Percentiles rank a stretch among this genome's conserved stretches.
Evolutionary conservation across 1,140 invertebrate species (phyloP).

Genomic region (Bombyx mandarina): DNA sequence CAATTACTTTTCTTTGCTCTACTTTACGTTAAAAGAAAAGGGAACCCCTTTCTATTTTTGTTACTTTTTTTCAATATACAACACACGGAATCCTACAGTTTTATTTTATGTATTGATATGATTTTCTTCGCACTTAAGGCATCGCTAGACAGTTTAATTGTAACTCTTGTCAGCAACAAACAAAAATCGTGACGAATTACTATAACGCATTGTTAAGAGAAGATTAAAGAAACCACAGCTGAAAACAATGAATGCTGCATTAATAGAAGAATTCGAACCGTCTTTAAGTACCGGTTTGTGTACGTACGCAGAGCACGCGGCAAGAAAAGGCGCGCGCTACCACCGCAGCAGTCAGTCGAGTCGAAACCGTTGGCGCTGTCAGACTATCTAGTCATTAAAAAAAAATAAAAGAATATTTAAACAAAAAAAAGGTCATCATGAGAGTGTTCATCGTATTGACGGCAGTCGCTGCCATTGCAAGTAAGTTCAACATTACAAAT

Average conservation of each 20-base stretch:
- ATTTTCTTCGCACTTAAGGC: too few species aligned
- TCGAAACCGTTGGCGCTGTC: constrained; percentile 54
- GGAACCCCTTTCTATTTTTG: too few species aligned
- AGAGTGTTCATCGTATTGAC: constrained; percentile 67
- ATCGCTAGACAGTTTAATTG: too few species aligned
- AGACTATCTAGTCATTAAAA: constrained; percentile 65
- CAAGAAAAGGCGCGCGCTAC: constrained; percentile 65
- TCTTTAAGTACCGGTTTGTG: constrained; percentile 56
- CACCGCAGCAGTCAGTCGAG: constrained; percentile 49
- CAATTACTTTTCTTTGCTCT: too few species aligned
- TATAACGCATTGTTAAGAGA: too few species aligned
- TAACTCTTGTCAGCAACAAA: too few species aligned
- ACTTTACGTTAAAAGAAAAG: too few species aligned
- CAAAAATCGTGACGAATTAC: too few species aligned
- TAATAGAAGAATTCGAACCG: constrained; percentile 54
- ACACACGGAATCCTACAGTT: too few species aligned
- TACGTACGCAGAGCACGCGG: constrained; percentile 46
- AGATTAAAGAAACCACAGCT: too few species aligned
- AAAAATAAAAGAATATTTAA: constrained; percentile 21
- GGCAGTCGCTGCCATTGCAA: constrained; percentile 53
- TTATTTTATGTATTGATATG: too few species aligned
- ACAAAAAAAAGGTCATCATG: constrained; percentile 57
- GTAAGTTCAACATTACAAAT: constrained; percentile 34
- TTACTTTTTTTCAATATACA: too few species aligned
- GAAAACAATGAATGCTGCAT: constrained; percentile 37